Base-by-base conservation (phyloP, 2,888 invertebrate genomes). In the Ommatoiulus sabulosus region DNA sequence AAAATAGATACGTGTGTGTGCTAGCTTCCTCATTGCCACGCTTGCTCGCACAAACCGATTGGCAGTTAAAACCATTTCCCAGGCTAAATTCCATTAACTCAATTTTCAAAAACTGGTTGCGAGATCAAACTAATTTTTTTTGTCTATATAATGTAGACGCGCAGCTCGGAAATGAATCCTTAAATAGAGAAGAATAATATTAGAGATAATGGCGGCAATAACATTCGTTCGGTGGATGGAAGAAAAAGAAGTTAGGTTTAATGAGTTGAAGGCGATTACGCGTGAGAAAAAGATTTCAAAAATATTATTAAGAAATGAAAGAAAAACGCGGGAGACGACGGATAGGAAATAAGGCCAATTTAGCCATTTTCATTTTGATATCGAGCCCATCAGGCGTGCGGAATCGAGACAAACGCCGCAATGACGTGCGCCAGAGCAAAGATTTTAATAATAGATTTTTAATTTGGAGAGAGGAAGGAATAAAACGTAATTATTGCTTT, bases 41-140 rank as follows among this genome's bases (percentile, higher is more conserved):
- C 87, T 87, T 48, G 87, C 52, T 57, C 57, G 87, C 87, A 87
- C 87, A 87, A 87, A 87, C 87, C 87, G 87, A 87, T 87, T 87
- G 46, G n/a, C 43, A 87, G 43, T 87, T 46, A 86, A 86, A 86
- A 86, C 46, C 46, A 46, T 86, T 72, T 72, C 24, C 20, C 24
- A 17, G 87, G 24, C 57, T 24, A 87, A 87, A 87, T 87, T 87
- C 87, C 87, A 87, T 87, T 87, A 87, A 87, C 87, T 87, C 48
- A 57, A 87, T 52, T 87, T 86, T 35, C 6, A 17, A 48, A 86
- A 87, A 44, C 86, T 46, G 44, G 17, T 24, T 20, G 86, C 43
- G n/a, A 20, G 44, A 44, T 46, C 86, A 86, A 44, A 86, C 46
- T 86, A 44, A 46, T 46, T 46, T 86, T 85, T 46, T 24, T 46